Conservation (phyloP, 2,797 vertebrate genomes). For the Acanthurus leucopareius region DNA sequence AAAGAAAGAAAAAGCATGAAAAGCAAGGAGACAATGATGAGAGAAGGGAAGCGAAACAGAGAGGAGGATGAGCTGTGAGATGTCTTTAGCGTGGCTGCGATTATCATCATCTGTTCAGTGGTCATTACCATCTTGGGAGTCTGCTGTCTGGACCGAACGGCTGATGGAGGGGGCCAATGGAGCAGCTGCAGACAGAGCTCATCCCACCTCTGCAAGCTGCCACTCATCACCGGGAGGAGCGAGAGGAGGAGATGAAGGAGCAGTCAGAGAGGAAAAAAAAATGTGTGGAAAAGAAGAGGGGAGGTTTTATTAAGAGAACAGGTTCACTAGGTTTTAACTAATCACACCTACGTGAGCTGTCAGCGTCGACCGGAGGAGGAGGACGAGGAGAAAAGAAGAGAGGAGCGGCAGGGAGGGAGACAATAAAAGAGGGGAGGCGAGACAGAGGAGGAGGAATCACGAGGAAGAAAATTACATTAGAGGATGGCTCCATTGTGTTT, state of each 20-base stretch:
- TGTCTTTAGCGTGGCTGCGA: constrained; percentile 82
- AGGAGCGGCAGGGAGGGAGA: constrained; percentile 21
- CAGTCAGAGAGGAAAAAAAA: not conserved
- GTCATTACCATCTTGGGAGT: constrained; percentile 84
- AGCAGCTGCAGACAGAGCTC: constrained; percentile 82
- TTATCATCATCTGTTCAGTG: constrained; percentile 85
- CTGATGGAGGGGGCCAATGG: constrained; percentile 74
- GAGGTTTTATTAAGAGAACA: constrained; percentile 40
- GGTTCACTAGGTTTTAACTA: constrained; percentile 16
- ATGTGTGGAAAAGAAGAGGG: constrained; percentile 21
- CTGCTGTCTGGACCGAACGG: constrained; percentile 68
- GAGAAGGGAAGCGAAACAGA: constrained; percentile 40
- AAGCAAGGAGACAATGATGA: constrained; percentile 17
- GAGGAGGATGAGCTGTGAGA: constrained; percentile 68
- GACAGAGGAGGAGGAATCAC: constrained; percentile 22
- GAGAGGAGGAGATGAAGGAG: constrained; percentile 8
- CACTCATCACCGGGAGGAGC: constrained; percentile 45
- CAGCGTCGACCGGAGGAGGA: constrained; percentile 20
- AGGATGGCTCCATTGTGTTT: constrained; percentile 52
- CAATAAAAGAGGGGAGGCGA: constrained; percentile 31
- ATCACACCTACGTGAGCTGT: constrained; percentile 55
- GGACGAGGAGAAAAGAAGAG: constrained; percentile 50
- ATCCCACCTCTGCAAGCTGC: constrained; percentile 81
- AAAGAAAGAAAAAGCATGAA: not conserved
- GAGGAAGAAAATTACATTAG: constrained; percentile 49